These are phyloP conservation scores for Antennarius striatus DNA, from an alignment of 2,113 vertebrate species.

Conservation along the genomic window DNA sequence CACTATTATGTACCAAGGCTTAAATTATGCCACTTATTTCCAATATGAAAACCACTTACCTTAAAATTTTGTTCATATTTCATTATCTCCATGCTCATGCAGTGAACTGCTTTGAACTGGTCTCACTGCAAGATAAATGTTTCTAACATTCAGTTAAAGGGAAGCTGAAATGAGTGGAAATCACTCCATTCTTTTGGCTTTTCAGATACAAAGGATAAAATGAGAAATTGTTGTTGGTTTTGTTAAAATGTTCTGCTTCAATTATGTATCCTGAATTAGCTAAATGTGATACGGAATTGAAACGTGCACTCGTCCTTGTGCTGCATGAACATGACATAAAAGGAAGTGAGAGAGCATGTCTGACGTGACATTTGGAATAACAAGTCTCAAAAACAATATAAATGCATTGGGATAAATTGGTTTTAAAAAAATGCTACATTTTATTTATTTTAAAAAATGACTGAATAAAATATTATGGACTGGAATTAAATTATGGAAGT, in stretches of 20 bases:
- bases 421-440: too few species aligned
- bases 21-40: slow-evolving; percentile 3
- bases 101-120: neutral
- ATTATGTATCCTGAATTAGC: slow-evolving; percentile 2
- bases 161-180: neutral
- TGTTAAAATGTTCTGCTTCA: neutral
- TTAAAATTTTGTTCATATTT: neutral
- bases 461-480: too few species aligned
- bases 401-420: too few species aligned
- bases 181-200: neutral
- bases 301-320: neutral
- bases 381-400: slow-evolving; percentile 5
- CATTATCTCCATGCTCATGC: neutral
- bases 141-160: neutral
- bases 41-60: neutral
- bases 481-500: too few species aligned
- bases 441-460: too few species aligned
- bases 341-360: neutral
- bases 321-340: slow-evolving; percentile 6
- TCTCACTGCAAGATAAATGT: neutral
- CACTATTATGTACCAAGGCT: neutral
- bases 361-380: slow-evolving; percentile 10
- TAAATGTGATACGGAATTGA: slow-evolving; percentile 16
- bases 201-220: slow-evolving; percentile 9
- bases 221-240: neutral